phyloP scores from a whole-genome alignment of 2,113 vertebrate genomes.

The Tragelaphus buxtoni region DNA sequence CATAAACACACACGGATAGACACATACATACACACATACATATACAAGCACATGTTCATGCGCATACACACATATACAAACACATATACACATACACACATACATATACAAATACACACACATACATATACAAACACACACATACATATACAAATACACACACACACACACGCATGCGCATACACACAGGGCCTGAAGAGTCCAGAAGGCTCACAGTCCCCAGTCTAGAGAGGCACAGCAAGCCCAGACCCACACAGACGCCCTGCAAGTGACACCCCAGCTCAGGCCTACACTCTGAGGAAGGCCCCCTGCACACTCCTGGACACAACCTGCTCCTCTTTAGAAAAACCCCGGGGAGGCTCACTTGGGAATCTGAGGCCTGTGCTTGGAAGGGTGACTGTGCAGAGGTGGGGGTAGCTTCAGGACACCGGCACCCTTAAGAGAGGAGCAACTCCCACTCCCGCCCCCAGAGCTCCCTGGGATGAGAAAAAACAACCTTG shows the following conservation, averaged over 20 bases:
- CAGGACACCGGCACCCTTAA: neutral
- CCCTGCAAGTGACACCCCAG: no score
- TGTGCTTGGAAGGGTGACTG: neutral
- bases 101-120: no score
- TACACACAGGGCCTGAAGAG: neutral
- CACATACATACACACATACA: neutral
- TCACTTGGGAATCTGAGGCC: neutral
- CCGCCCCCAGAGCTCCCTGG: neutral
- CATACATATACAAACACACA: no score
- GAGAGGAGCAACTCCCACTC: neutral
- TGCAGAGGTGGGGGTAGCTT: neutral
- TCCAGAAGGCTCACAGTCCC: neutral
- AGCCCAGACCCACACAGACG: neutral
- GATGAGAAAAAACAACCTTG: neutral
- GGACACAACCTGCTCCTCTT: neutral
- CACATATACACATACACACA: accelerated
- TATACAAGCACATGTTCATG: neutral
- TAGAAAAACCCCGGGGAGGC: neutral
- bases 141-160: neutral
- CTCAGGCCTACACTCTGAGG: neutral
- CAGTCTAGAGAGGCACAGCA: neutral
- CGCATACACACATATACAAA: neutral
- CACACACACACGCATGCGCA: neutral
- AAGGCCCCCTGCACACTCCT: neutral
- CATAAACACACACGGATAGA: neutral